Evolutionary conservation across 1,140 invertebrate genomes (phyloP), one percentile per base, ranked within the genome.

Genomic region (Bombus cullumanus): DNA sequence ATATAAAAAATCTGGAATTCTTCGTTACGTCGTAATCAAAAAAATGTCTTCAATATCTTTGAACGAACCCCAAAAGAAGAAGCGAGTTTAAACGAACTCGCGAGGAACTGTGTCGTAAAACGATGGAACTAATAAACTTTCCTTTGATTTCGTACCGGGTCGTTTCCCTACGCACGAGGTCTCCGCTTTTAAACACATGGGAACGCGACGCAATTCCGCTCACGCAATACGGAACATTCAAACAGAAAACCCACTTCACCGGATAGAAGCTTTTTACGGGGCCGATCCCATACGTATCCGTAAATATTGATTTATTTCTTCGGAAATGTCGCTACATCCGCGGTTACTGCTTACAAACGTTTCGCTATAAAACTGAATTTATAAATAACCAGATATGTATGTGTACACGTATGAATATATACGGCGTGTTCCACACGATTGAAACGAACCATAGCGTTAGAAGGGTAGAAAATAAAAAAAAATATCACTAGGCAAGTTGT

Each of bases 281-380:
- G 22, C 39, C 28, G n/a, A 66, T 78, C 34, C n/a, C 59, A 25
- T 43, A 43, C 28, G 76, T 64, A 78, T 25, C n/a, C 59, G 76
- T 62, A 66, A 78, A 78, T 78, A 66, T 78, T 78, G 39, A 78
- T 78, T 78, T 66, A 64, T 78, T 66, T 64, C 37, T 66, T 43
- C 76, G 31, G 34, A 66, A 64, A 66, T 43, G 76, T 25, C 15
- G 22, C 59, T 15, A 9, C 6, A 31, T 8, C 18, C 15, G 12
- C 9, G n/a, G 39, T 41, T 39, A 9, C 75, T n/a, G 57, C 25
- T 77, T 62, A 41, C 25, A 34, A 64, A 64, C 18, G 15, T 64
- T 41, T 13, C 37, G 13, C 10, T 6, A 18, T 64, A 62, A 64
- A 78, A 15, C 39, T 13, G 25, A 31, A 18, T 37, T 18, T n/a